Evolutionary conservation across 2,113 vertebrate species (phyloP).

Genomic region (Empidonax alnorum): DNA sequence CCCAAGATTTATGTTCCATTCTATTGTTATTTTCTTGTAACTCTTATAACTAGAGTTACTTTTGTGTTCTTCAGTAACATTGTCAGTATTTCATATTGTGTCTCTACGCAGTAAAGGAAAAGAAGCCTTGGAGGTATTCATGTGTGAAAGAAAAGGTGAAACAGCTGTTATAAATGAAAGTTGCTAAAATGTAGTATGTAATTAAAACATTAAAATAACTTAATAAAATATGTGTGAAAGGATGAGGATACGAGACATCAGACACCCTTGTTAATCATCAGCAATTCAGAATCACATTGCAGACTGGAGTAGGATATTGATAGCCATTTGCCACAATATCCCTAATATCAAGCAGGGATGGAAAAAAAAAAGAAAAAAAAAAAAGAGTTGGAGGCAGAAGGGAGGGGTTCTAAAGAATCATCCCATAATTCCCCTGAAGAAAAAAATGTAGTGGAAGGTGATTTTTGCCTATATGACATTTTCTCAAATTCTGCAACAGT

Average conservation of each 20-base stretch:
- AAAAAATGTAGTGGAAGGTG: neutral
- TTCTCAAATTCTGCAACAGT: neutral
- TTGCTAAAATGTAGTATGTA: neutral
- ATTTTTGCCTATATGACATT: neutral
- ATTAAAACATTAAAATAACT: neutral
- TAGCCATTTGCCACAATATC: neutral
- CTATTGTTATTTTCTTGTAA: neutral
- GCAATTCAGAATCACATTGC: neutral
- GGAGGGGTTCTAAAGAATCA: neutral
- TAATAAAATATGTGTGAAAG: neutral
- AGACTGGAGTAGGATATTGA: neutral
- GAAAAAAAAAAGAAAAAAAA: neutral
- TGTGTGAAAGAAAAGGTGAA: neutral
- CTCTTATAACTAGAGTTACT: neutral
- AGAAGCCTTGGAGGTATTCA: neutral
- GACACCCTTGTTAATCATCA: neutral
- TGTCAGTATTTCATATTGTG: neutral
- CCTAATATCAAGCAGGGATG: neutral
- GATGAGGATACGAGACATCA: neutral
- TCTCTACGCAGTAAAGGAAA: neutral
- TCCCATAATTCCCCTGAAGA: neutral
- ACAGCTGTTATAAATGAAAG: neutral
- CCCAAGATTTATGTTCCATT: neutral
- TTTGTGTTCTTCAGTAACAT: neutral
- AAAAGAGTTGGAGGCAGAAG: accelerated